Base-by-base conservation (phyloP, 1,140 invertebrate genomes). In the Heliothis subflexa region DNA sequence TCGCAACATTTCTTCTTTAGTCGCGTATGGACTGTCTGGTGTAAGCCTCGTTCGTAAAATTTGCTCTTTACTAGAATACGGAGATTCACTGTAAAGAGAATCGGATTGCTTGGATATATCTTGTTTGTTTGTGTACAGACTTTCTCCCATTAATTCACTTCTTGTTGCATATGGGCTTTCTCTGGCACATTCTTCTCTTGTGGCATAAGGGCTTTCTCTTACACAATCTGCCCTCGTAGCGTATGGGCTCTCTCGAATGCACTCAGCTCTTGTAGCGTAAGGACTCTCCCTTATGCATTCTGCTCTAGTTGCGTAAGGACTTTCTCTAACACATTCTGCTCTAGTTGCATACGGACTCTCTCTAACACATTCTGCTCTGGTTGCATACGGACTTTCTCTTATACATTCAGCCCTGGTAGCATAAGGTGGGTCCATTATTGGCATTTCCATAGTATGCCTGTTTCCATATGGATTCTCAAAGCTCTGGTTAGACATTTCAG, bases 31-130 rank as follows among this genome's bases (percentile, higher is more conserved):
- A 80, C 86, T 94, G 82, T 95, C 95, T 57, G 88, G 76, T 14
- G 82, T 84, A 81, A 94, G 88, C 85, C 93, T 89, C 57, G 93
- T 86, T 83, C 89, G 86, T 40, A 94, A 76, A 88, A 95, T 92
- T 79, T 95, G 94, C 78, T 95, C 94, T 86, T 95, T 95, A 75
- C 91, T 94, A 55, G 91, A 88, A 87, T 95, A 95, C 13, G 93
- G 92, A n/a, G 90, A 91, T 80, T 94, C 91, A 74, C 82, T 89
- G 52, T 91, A 93, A 18, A 89, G 33, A 0, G 90, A 88, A 68
- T 94, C 91, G 13, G 84, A 78, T 82, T 91, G 89, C 78, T 90
- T 92, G 16, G 66, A 68, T 9, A 89, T 82, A 11, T 95, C 93
- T 79, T 92, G 91, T 84, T 89, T 94, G 10, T 89, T 87, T 66